A percentile compares a stretch with the other conserved stretches of the same genome.
phyloP scores from a whole-genome alignment of 2,888 invertebrate species.

The Cepaea hortensis region DNA sequence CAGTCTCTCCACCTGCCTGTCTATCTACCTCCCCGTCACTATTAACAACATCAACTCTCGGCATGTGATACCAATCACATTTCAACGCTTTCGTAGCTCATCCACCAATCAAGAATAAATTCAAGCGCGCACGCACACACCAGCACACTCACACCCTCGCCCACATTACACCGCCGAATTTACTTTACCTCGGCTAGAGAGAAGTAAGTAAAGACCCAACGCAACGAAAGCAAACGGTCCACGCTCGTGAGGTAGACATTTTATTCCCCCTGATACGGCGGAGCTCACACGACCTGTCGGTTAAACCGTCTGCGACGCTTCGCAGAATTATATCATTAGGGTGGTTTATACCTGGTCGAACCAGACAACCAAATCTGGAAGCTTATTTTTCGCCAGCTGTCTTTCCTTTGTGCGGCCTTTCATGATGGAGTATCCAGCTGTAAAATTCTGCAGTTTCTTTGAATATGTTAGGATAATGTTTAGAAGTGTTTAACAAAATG shows the following conservation, averaged over 20 bases:
- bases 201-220: conserved; percentile 5
- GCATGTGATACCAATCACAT: no score
- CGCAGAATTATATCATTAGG: conserved; percentile 18
- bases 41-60: no score
- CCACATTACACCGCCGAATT: no score
- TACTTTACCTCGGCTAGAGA: no score
- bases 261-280: background rate
- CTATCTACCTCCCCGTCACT: no score
- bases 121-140: no score
- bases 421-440: background rate
- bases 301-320: conserved; percentile 22
- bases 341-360: conserved; percentile 10
- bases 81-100: no score
- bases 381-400: background rate
- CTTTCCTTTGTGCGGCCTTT: background rate
- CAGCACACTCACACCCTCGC: no score
- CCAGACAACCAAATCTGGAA: background rate
- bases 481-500: background rate
- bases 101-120: no score
- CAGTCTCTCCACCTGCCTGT: no score
- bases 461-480: background rate
- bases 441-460: background rate
- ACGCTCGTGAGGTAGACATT: conserved; percentile 21
- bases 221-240: conserved; percentile 19
- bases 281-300: conserved; percentile 14